Percentiles rank a stretch among this genome's conserved stretches.
phyloP scores from a whole-genome alignment of 2,113 vertebrate genomes.

The Arvicanthis niloticus region DNA sequence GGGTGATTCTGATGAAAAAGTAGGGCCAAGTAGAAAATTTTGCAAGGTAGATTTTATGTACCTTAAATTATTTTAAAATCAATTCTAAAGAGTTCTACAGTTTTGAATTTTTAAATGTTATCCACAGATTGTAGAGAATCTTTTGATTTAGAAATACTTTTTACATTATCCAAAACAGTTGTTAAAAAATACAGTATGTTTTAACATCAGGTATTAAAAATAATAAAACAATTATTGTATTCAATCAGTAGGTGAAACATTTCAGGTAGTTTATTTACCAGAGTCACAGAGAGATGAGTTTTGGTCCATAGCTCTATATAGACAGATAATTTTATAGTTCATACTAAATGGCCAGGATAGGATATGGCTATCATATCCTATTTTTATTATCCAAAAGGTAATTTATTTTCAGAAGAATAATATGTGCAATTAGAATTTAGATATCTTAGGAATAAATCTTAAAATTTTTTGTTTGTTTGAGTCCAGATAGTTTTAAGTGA shows the following conservation, averaged over 20 bases:
- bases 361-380: neutral
- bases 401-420: neutral
- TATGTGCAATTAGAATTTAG: conserved; percentile 39
- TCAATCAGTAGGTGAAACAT: neutral
- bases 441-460: conserved; percentile 38
- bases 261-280: neutral
- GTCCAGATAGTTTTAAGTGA: neutral
- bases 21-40: neutral
- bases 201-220: neutral
- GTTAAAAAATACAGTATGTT: neutral
- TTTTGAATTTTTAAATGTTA: neutral
- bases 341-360: conserved; percentile 16
- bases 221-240: conserved; percentile 25
- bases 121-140: conserved; percentile 19
- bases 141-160: neutral
- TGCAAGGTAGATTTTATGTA: neutral
- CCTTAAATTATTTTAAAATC: conserved; percentile 33
- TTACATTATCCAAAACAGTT: neutral
- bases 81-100: conserved; percentile 4
- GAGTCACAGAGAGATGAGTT: neutral
- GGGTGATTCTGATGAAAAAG: conserved; percentile 27
- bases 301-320: neutral
- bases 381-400: conserved; percentile 43
- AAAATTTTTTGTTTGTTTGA: neutral
- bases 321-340: neutral